A percentile compares a stretch with the other conserved stretches of the same genome.
phyloP scores from a whole-genome alignment of 2,113 vertebrate species.

The Nicator chloris region DNA sequence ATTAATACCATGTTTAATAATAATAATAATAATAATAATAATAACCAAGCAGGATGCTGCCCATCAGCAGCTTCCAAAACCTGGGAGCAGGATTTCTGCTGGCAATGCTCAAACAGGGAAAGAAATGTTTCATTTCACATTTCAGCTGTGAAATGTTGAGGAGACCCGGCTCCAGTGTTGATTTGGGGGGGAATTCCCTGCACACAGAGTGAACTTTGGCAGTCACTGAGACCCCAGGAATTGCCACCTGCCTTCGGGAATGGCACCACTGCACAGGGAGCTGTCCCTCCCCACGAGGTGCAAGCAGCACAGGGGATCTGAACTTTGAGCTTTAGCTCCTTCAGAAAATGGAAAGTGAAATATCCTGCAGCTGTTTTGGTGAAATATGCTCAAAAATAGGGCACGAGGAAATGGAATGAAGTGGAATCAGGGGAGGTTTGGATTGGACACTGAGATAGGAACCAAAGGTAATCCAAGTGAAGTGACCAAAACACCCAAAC shows the following conservation, averaged over 20 bases:
- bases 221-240: neutral
- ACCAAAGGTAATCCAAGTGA: neutral
- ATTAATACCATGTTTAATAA: neutral
- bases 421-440: too few species aligned
- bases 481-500: neutral
- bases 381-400: neutral
- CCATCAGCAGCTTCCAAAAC: neutral
- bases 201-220: neutral
- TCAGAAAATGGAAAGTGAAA: too few species aligned
- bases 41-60: neutral
- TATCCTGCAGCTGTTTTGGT: neutral
- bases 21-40: fast-evolving
- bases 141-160: neutral
- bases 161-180: neutral
- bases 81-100: neutral
- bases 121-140: too few species aligned
- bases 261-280: neutral
- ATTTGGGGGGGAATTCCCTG: neutral
- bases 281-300: too few species aligned
- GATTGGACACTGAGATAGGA: neutral
- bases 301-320: too few species aligned
- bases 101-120: neutral
- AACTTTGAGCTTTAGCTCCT: too few species aligned
- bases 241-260: neutral
- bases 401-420: neutral